Evolutionary conservation across 2,888 invertebrate species (phyloP).

Genomic region (Phaedon cochleariae): DNA sequence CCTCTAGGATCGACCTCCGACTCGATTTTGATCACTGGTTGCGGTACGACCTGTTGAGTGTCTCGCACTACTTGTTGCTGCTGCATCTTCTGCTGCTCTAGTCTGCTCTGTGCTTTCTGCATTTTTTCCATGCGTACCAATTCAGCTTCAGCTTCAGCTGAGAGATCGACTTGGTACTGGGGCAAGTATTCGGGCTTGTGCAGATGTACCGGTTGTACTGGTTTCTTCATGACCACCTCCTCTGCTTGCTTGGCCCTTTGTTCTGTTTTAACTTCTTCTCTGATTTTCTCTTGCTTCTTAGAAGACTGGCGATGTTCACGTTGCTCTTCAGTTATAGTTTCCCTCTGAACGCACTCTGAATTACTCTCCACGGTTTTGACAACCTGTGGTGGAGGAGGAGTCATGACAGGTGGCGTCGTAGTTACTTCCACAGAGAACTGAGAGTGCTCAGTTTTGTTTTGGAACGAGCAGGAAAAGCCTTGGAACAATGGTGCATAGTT

Average conservation of each 20-base stretch:
- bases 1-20: slow-evolving; percentile 57
- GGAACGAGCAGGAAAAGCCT: slow-evolving; percentile 54
- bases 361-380: slow-evolving; percentile 44
- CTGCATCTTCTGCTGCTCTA: slow-evolving; percentile 32
- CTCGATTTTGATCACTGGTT: slow-evolving; percentile 53
- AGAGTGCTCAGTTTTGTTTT: slow-evolving; percentile 53
- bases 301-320: slow-evolving; percentile 34
- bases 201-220: slow-evolving; percentile 55
- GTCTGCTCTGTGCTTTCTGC: slow-evolving; percentile 43
- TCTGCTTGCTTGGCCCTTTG: slow-evolving; percentile 50
- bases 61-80: slow-evolving; percentile 26
- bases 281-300: slow-evolving; percentile 33
- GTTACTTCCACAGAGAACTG: slow-evolving; percentile 52
- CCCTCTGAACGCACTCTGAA: slow-evolving; percentile 40
- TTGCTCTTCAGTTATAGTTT: slow-evolving; percentile 49
- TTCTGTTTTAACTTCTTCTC: slow-evolving; percentile 26
- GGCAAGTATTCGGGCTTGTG: slow-evolving; percentile 72
- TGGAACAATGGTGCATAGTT: slow-evolving; percentile 50
- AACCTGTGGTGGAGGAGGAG: slow-evolving; percentile 40
- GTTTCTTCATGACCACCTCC: slow-evolving; percentile 51
- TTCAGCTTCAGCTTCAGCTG: slow-evolving; percentile 52
- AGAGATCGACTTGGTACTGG: slow-evolving; percentile 71
- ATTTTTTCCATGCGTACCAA: slow-evolving; percentile 48
- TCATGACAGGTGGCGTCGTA: slow-evolving; percentile 50
- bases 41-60: slow-evolving; percentile 20